Percentiles rank a stretch among this genome's conserved stretches.
Evolutionary conservation across 1,140 invertebrate species (phyloP).

Genomic region (Olivierus martensii): DNA sequence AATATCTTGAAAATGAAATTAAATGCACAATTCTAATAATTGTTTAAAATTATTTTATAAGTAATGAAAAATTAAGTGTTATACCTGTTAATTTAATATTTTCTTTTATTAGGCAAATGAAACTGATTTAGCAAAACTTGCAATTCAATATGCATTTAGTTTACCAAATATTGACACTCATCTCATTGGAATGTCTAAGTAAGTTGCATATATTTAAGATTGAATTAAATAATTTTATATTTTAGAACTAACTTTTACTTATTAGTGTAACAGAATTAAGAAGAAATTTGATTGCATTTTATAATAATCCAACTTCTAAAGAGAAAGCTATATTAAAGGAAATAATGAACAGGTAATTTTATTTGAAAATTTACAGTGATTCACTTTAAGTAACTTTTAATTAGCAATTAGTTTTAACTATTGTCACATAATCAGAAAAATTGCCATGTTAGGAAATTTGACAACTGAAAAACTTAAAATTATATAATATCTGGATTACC

Average conservation of each 20-base stretch:
- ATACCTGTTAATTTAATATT: neutral
- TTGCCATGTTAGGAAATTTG: no score
- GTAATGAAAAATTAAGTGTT: no score
- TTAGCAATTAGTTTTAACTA: no score
- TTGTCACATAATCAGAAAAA: no score
- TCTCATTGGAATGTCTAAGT: slow-evolving; percentile 29
- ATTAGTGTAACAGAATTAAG: slow-evolving; percentile 20
- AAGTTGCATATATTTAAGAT: slow-evolving; percentile 6
- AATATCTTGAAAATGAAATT: no score
- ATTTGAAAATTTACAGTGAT: no score
- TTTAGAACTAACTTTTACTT: slow-evolving; percentile 7
- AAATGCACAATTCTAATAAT: no score
- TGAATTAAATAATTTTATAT: no score
- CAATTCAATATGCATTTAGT: slow-evolving; percentile 24
- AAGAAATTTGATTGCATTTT: slow-evolving; percentile 23
- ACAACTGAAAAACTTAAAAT: no score
- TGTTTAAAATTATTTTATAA: no score
- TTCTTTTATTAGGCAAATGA: slow-evolving; percentile 21
- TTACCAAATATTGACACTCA: slow-evolving; percentile 24
- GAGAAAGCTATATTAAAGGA: slow-evolving; percentile 25
- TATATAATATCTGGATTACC: no score
- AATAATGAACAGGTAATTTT: slow-evolving; percentile 18
- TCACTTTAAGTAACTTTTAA: no score
- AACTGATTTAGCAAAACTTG: slow-evolving; percentile 29
- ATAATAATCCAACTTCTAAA: slow-evolving; percentile 18